phyloP scores from a whole-genome alignment of 2,888 invertebrate species.

The Drosophila nr. perissopoda region DNA sequence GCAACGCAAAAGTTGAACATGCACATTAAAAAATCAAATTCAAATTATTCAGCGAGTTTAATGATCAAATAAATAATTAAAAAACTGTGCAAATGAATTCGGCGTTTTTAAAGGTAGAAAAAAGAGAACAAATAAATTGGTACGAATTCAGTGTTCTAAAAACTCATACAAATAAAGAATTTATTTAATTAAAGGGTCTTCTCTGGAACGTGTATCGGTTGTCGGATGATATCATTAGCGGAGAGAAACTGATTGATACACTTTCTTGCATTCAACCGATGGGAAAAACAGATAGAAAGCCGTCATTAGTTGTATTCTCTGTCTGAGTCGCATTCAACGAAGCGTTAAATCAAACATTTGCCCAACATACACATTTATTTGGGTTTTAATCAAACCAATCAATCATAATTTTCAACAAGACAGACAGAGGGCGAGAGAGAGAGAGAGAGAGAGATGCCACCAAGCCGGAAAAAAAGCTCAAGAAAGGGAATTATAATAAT shows the following conservation, averaged over 20 bases:
- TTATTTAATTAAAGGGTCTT: background rate
- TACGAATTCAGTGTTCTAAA: background rate
- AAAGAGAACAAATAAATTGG: background rate
- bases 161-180: background rate
- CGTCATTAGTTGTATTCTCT: conserved; percentile 28
- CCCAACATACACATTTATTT: conserved; percentile 7
- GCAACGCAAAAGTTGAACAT: conserved; percentile 16
- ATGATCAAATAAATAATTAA: conserved; percentile 4
- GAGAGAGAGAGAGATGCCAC: conserved; percentile 47
- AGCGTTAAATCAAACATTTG: conserved; percentile 70
- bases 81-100: background rate
- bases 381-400: conserved; percentile 69
- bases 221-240: background rate
- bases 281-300: background rate
- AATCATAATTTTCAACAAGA: conserved; percentile 69
- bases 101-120: background rate
- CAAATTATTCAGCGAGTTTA: conserved; percentile 20
- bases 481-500: conserved; percentile 43
- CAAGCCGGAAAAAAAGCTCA: conserved; percentile 37
- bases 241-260: background rate
- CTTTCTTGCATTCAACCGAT: background rate
- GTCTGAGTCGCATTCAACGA: conserved; percentile 33
- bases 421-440: conserved; percentile 46
- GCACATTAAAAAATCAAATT: conserved; percentile 21
- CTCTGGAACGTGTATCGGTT: background rate